Base-by-base conservation (phyloP, 2,888 invertebrate genomes). In the Lycaena phlaeas region DNA sequence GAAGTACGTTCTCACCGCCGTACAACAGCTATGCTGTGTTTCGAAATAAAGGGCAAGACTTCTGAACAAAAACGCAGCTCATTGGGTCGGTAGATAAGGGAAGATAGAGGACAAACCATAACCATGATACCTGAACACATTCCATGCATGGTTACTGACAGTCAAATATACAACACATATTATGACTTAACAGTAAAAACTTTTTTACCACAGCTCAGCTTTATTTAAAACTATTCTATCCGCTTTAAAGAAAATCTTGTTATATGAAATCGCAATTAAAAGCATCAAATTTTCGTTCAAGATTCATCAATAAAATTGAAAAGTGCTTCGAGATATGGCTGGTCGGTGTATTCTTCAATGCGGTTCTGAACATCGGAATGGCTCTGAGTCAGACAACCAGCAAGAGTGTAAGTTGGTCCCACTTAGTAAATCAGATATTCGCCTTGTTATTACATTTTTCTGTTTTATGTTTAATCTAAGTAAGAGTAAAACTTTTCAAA, bases 261-360 rank as follows among this genome's bases (percentile, higher is more conserved):
- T 27, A 4, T 22, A 2, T 7, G 22, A 2, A 22, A 7, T 22
- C 22, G 22, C 22, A n/a, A n/a, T n/a, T n/a, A n/a, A n/a, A n/a
- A n/a, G n/a, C n/a, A n/a, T n/a, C n/a, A n/a, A n/a, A n/a, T n/a
- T n/a, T n/a, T n/a, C n/a, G 27, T 52, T 56, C 40, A 37, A 56
- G 52, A 10, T 50, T 50, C 12, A 46, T 50, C 11, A 34, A 38
- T 12, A 40, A 48, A 25, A 42, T 54, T 10, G 38, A 50, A 36
- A 45, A 42, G n/a, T 48, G 50, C 36, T 56, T 51, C 26, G 50
- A 49, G 34, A 28, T 44, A 4, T 53, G 53, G 54, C 44, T 53
- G 4, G 46, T 40, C 5, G 44, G 49, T 3, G 48, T 50, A 4
- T 53, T 54, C 29, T 17, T 48, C 12, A 36, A 50, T 10, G 44